Percentiles rank a stretch among this genome's conserved stretches.
Evolutionary conservation across 1,140 invertebrate species (phyloP).

Genomic region (Achatina immaculata): DNA sequence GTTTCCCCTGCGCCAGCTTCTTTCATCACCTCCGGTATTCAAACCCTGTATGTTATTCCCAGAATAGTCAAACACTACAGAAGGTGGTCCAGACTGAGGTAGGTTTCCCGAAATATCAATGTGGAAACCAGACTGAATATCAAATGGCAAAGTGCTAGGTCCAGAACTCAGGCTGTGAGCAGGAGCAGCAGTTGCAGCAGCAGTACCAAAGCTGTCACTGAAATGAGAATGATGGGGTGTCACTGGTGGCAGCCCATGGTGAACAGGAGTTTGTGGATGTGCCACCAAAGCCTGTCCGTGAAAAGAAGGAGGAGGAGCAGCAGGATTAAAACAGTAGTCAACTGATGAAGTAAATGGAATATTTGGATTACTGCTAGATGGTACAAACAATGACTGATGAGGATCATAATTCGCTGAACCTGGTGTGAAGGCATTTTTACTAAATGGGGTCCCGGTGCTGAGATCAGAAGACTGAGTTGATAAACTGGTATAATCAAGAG

Average conservation of each 20-base stretch:
- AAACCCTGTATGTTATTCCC: background rate
- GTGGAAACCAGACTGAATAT: conserved; percentile 18
- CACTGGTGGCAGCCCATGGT: conserved; percentile 36
- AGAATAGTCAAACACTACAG: conserved; percentile 14
- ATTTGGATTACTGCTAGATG: conserved; percentile 13
- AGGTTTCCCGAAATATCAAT: background rate
- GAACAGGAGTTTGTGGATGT: conserved; percentile 36
- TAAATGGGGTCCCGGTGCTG: conserved; percentile 34
- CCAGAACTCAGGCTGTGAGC: background rate
- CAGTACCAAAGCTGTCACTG: conserved; percentile 8
- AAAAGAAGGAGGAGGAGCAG: conserved; percentile 27
- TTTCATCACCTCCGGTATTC: conserved; percentile 25
- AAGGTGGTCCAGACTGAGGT: background rate
- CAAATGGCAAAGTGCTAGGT: conserved; percentile 18
- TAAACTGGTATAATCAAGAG: background rate
- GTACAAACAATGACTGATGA: conserved; percentile 31
- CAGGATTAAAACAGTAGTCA: conserved; percentile 27
- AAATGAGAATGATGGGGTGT: conserved; percentile 38
- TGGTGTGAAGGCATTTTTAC: conserved; percentile 33
- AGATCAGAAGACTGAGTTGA: conserved; percentile 35
- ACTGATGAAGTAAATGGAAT: conserved; percentile 28
- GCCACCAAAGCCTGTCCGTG: conserved; percentile 38
- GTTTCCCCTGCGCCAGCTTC: conserved; percentile 28
- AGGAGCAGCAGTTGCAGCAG: background rate
- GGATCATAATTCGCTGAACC: conserved; percentile 39